Base-by-base conservation (phyloP, 2,113 vertebrate genomes). In the Epinephelus cyanopodus region DNA sequence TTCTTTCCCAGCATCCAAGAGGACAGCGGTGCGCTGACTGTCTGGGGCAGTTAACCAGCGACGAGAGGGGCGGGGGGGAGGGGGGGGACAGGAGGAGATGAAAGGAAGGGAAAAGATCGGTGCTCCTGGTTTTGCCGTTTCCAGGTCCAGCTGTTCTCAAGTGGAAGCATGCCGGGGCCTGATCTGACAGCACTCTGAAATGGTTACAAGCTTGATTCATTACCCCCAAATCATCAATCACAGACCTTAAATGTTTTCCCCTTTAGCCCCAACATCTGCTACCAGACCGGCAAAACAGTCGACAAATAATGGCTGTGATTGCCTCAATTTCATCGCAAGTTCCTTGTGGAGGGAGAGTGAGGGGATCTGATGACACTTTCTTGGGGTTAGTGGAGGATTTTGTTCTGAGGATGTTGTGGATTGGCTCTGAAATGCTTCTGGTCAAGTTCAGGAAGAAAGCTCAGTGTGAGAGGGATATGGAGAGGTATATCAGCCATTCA, bases 241-340 rank as follows among this genome's bases (percentile, higher is more conserved):
- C 81, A 87, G 91, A 88, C 93, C 91, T 90, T 87, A 92, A 96
- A 96, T 89, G 81, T 85, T 94, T 95, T 96, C 93, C 95, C 96
- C 95, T 97, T 96, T 95, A 95, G 95, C 96, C 96, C 91, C 83
- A 92, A 96, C 97, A 97, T 97, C 96, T 97, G 97, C 93, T 96
- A 87, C 93, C 89, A 95, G 91, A 95, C 89, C 83, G 74, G 92
- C 83, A 90, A 93, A 92, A 83, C 87, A 90, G 87, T 92, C 74
- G 79, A 92, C 92, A 85, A 91, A 91, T 95, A 95, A 94, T 93
- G 84, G 86, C 88, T 33, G 48, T 90, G 93, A 95, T 95, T 94
- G 92, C 90, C 85, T 88, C 82, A 90, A 91, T 93, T 94, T 94
- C 82, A 90, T 90, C 66, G 56, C 69, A 62, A 21, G 75, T 87